These are phyloP conservation scores for Pollimyrus isidori DNA, from an alignment of 2,113 vertebrate genomes.

Conservation along the genomic window DNA sequence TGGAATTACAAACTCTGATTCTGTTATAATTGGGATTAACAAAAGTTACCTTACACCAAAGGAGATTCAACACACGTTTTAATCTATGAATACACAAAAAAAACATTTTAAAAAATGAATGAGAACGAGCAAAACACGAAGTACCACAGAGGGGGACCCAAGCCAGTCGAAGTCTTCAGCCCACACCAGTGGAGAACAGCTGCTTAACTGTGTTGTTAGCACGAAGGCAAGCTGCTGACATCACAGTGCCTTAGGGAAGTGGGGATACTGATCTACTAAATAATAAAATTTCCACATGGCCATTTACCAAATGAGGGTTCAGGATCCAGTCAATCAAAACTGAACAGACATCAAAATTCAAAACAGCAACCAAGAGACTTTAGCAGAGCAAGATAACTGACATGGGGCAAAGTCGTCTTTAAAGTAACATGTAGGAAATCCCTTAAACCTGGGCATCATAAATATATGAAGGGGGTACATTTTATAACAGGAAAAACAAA, in stretches of 20 bases:
- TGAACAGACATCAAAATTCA: neutral
- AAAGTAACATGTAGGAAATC: neutral
- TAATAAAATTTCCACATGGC: neutral
- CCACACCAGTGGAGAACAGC: neutral
- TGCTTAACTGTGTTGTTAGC: neutral
- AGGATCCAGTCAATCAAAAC: neutral
- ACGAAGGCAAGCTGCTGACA: neutral
- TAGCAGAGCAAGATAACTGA: neutral
- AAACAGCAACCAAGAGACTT: neutral
- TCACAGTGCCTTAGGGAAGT: neutral
- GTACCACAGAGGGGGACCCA: neutral
- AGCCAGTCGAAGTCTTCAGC: neutral
- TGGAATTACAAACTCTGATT: no score
- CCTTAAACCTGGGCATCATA: neutral
- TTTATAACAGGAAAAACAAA: neutral
- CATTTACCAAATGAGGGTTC: neutral
- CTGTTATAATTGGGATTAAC: no score
- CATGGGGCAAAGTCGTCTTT: neutral
- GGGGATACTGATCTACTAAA: neutral
- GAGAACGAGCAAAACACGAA: neutral
- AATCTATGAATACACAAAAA: neutral
- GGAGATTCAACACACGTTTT: neutral
- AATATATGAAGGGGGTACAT: neutral
- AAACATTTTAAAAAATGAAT: neutral
- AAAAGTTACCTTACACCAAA: neutral